Conservation (phyloP, 2,113 vertebrate genomes). For the Archocentrus centrarchus region DNA sequence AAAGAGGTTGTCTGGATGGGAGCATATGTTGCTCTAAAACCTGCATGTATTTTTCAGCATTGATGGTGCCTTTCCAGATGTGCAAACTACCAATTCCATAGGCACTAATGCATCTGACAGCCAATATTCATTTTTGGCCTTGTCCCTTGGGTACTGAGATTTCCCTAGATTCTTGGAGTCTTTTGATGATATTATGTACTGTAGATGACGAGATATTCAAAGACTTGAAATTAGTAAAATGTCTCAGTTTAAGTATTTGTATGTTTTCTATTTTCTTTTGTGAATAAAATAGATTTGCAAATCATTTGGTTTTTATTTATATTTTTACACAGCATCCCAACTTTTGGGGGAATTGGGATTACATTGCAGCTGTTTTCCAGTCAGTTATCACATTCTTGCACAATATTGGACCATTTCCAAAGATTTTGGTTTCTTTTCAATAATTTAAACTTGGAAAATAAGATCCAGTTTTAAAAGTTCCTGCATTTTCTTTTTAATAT, state of each 20-base stretch:
- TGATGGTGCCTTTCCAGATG: background rate
- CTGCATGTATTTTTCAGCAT: background rate
- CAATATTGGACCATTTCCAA: background rate
- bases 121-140: background rate
- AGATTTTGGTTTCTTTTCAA: background rate
- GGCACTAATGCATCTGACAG: background rate
- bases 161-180: background rate
- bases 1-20: background rate
- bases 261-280: background rate
- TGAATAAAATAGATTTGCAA: background rate
- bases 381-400: background rate
- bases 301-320: background rate
- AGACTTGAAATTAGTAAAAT: background rate
- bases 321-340: background rate
- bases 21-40: background rate
- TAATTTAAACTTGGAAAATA: background rate
- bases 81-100: background rate
- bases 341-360: background rate
- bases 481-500: slow-evolving; percentile 23
- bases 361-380: slow-evolving; percentile 7
- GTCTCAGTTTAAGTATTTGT: slow-evolving; percentile 1
- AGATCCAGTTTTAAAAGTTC: background rate
- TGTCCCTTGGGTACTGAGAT: background rate
- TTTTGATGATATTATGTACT: background rate
- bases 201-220: background rate